Base-by-base conservation (phyloP, 2,888 invertebrate species). In the Epirrita christyi region DNA sequence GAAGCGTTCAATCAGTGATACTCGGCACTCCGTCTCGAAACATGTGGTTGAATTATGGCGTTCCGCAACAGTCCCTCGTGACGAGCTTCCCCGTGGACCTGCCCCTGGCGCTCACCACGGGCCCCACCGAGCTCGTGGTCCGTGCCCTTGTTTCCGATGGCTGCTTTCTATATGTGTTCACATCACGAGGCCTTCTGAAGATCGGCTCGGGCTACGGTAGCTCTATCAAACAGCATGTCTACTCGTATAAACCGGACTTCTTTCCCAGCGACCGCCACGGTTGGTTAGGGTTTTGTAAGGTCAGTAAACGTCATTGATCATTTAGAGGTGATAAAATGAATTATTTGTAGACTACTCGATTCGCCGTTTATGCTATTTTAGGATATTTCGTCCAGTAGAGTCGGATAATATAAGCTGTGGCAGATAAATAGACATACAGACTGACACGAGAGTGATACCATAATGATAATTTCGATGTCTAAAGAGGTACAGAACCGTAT, bases 201-300 rank as follows among this genome's bases (percentile, higher is more conserved):
- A 95, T 99, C 62, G 99, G 99, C 13, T 97, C 98, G 48, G 99
- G 99, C 6, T 98, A 97, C 80, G 97, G 97, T 47, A 97, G 97
- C 64, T 98, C 99, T 6, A 94, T 97, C 67, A 96, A 96, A 85
- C 98, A 98, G n/a, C 96, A 97, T 76, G 93, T 98, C 15, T 97
- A 98, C 80, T 92, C 95, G 64, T 95, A 96, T 79, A 97, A 97
- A 82, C 94, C 95, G 27, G 85, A 90, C 61, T 96, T 97, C 81
- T 97, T 98, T 80, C 95, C 95, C 6, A 95, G 95, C 64, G 97
- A 97, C 76, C 93, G 94, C 45, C 94, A 93, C 67, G 97, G 97
- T 46, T 97, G 96, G 96, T 91, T 98, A 63, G 97, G 98, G 15
- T 97, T 94, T 91, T 97, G 97, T 80, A 95, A 95, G 85, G 97